Evolutionary conservation across 1,140 invertebrate genomes (phyloP).

Genomic region (Brachionus plicatilis): DNA sequence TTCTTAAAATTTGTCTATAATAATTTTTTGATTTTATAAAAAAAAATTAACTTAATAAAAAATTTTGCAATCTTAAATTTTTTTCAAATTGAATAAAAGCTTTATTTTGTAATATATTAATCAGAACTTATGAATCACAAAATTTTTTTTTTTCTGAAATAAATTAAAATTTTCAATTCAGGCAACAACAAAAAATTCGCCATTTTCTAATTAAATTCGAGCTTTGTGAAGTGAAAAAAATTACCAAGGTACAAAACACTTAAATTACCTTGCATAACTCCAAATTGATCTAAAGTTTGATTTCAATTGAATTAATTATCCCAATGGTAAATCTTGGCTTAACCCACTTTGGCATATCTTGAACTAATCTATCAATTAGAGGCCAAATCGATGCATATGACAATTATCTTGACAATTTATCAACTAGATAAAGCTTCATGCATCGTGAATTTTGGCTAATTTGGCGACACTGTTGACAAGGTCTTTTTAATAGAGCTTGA

Average conservation of each 20-base stretch:
- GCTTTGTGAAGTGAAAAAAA: background rate
- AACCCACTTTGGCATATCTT: background rate
- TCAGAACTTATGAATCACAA: no score
- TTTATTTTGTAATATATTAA: no score
- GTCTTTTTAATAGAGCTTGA: background rate
- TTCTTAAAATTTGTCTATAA: no score
- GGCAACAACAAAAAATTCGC: background rate
- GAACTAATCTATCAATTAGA: background rate
- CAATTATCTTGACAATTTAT: background rate
- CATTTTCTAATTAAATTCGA: background rate
- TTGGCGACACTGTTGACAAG: background rate
- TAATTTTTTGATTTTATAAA: no score
- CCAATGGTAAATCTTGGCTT: background rate
- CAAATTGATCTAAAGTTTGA: background rate
- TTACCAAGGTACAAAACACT: background rate
- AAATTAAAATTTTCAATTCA: background rate
- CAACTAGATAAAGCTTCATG: background rate
- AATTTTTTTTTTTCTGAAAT: background rate
- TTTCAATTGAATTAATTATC: background rate
- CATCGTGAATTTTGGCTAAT: background rate
- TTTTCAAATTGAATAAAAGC: no score
- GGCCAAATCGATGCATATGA: no score
- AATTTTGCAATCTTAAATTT: no score
- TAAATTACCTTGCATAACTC: background rate
- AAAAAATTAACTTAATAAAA: no score